A percentile compares a stretch with the other conserved stretches of the same genome.
Conservation (phyloP, 2,888 invertebrate genomes). For the Helicoverpa assulta region DNA sequence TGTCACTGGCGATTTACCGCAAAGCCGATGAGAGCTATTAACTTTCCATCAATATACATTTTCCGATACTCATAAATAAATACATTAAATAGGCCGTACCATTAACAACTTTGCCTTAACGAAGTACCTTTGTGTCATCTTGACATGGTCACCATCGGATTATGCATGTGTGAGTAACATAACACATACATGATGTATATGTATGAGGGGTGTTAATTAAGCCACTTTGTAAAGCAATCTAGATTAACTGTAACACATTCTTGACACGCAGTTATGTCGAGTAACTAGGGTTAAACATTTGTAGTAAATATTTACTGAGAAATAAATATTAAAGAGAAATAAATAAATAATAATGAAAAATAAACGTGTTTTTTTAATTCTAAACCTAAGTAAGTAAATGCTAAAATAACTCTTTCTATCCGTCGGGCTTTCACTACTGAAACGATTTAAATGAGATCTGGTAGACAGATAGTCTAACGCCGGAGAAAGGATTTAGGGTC, state of each 20-base stretch:
- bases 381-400: too few relatives aligned
- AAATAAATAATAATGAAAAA: too few relatives aligned
- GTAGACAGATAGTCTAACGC: too few relatives aligned
- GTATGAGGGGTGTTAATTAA: slow-evolving; percentile 21
- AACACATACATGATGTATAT: neutral
- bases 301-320: slow-evolving; percentile 1
- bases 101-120: neutral
- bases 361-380: too few relatives aligned
- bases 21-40: neutral
- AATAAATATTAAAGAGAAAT: too few relatives aligned
- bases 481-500: too few relatives aligned
- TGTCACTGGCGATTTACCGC: neutral
- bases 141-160: slow-evolving; percentile 14
- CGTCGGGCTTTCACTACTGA: too few relatives aligned
- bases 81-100: neutral
- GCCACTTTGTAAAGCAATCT: slow-evolving; percentile 31
- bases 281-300: neutral
- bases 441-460: too few relatives aligned
- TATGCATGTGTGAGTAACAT: neutral
- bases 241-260: slow-evolving; percentile 16
- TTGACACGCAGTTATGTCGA: slow-evolving; percentile 27
- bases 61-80: slow-evolving; percentile 1
- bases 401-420: too few relatives aligned
- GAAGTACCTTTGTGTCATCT: slow-evolving; percentile 16
- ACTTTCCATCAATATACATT: neutral